Conservation (phyloP, 2,888 invertebrate species). For the Phaedon cochleariae region DNA sequence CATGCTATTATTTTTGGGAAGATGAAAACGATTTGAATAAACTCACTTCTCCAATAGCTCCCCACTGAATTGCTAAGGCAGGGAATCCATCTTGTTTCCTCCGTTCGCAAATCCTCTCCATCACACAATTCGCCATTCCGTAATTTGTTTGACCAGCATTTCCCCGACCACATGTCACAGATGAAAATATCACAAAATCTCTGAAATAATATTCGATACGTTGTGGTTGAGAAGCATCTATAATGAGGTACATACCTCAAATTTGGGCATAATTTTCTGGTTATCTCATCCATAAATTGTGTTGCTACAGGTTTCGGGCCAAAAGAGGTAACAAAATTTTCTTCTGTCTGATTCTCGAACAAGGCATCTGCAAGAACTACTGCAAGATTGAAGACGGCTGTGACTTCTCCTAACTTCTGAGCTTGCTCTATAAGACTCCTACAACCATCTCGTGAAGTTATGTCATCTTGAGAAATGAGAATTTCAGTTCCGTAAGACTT, state of each 20-base stretch:
- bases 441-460: conserved; percentile 76
- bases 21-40: no score
- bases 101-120: conserved; percentile 86
- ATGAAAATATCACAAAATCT: conserved; percentile 90
- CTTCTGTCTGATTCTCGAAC: conserved; percentile 78
- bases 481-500: neutral
- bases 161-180: conserved; percentile 89
- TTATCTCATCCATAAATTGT: conserved; percentile 72
- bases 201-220: conserved; percentile 53
- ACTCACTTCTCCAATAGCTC: conserved; percentile 80
- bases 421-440: conserved; percentile 72
- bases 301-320: conserved; percentile 85
- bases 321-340: conserved; percentile 73
- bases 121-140: conserved; percentile 87
- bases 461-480: conserved; percentile 74
- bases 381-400: conserved; percentile 90
- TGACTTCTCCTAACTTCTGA: conserved; percentile 72
- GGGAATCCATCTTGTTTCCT: conserved; percentile 75
- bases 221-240: no score
- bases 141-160: conserved; percentile 92
- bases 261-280: conserved; percentile 43
- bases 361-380: conserved; percentile 79
- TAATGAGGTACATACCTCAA: no score
- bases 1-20: neutral
- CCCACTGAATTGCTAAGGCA: conserved; percentile 90